Conservation (phyloP, 1,140 invertebrate species). For the Atopsyche davidsoni region DNA sequence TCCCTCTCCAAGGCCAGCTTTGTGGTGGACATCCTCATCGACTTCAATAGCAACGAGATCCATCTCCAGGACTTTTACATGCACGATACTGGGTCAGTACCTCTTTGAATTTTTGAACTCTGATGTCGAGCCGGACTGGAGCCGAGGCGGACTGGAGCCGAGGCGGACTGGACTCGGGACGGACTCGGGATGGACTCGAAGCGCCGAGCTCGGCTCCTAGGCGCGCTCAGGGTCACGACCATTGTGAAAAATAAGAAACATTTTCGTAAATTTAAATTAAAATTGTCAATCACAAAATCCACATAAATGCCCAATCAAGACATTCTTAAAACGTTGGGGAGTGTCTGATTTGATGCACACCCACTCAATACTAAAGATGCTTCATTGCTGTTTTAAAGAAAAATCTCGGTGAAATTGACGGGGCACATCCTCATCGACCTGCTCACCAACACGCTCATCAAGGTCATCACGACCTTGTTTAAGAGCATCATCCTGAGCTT, state of each 20-base stretch:
- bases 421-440: slow-evolving; percentile 44
- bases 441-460: slow-evolving; percentile 42
- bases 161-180: no score
- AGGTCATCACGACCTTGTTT: slow-evolving; percentile 39
- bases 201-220: no score
- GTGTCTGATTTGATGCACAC: no score
- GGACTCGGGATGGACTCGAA: no score
- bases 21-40: slow-evolving; percentile 40
- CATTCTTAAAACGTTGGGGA: no score
- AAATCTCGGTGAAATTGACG: slow-evolving; percentile 39
- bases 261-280: background rate
- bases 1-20: slow-evolving; percentile 37
- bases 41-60: slow-evolving; percentile 47
- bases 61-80: slow-evolving; percentile 44
- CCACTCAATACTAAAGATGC: no score
- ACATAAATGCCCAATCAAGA: no score
- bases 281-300: no score
- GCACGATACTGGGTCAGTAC: slow-evolving; percentile 39
- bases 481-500: slow-evolving; percentile 40
- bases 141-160: no score
- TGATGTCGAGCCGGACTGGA: no score
- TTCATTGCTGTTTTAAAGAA: slow-evolving; percentile 33
- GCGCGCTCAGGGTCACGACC: no score
- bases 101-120: no score
- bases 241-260: background rate